phyloP scores from a whole-genome alignment of 2,888 invertebrate species.

The Tipula vernalis region DNA sequence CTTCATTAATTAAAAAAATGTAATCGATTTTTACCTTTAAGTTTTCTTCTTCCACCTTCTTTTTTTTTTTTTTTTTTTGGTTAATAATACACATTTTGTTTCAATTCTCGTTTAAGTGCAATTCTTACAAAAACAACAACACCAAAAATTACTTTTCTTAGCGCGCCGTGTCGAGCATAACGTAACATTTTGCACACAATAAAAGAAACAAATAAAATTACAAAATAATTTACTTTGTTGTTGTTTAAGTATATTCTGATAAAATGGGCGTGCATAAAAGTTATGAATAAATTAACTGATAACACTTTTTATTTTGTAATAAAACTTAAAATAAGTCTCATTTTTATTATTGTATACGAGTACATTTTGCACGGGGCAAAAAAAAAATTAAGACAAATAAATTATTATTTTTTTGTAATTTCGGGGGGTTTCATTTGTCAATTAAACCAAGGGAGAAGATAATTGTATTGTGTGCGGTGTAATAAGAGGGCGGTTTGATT shows the following conservation, averaged over 20 bases:
- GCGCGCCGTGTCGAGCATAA: neutral
- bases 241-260: neutral
- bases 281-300: constrained; percentile 10
- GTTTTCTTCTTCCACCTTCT: neutral
- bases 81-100: neutral
- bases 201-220: constrained; percentile 4
- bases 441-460: neutral
- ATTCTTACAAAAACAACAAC: neutral
- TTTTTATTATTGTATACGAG: neutral
- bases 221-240: neutral
- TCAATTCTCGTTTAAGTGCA: neutral
- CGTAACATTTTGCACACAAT: constrained; percentile 4
- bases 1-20: neutral
- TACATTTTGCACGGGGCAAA: constrained; percentile 5
- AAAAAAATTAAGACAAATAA: neutral
- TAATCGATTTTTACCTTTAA: neutral
- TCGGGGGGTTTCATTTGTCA: neutral
- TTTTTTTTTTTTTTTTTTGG: neutral
- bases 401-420: neutral
- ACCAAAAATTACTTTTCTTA: neutral
- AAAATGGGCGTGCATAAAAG: constrained; percentile 10
- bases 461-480: neutral
- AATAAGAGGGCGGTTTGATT: constrained; percentile 5
- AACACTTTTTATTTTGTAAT: constrained; percentile 6
- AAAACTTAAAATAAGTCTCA: neutral